A percentile compares a stretch with the other conserved stretches of the same genome.
These are phyloP conservation scores for Latrodectus geometricus DNA, from an alignment of 1,140 invertebrate genomes.

Conservation along the genomic window DNA sequence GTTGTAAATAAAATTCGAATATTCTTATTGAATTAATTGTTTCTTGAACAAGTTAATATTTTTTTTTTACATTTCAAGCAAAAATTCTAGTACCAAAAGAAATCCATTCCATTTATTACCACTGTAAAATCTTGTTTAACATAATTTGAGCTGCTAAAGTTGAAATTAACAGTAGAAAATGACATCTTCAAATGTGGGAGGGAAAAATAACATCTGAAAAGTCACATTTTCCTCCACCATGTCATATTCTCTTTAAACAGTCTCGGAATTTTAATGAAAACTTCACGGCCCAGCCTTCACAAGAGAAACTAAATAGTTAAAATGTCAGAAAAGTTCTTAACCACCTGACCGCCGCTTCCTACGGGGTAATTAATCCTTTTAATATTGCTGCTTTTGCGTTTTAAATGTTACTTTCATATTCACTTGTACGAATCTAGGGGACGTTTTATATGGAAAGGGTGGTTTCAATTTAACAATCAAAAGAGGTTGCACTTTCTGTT, in stretches of 20 bases:
- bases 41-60: too few species aligned
- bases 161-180: too few species aligned
- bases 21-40: too few species aligned
- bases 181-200: background rate
- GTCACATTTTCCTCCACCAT: background rate
- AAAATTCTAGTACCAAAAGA: too few species aligned
- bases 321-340: constrained; percentile 47
- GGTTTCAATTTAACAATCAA: background rate
- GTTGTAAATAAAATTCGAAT: too few species aligned
- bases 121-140: too few species aligned
- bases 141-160: too few species aligned
- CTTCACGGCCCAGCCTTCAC: constrained; percentile 11
- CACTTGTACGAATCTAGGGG: background rate
- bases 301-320: constrained; percentile 42
- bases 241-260: constrained; percentile 51
- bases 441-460: background rate
- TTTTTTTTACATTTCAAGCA: too few species aligned
- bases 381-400: constrained; percentile 44
- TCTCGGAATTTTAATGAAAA: constrained; percentile 60
- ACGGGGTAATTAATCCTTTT: constrained; percentile 52
- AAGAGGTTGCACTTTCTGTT: background rate
- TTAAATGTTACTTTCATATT: constrained; percentile 50
- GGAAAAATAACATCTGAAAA: background rate
- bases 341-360: constrained; percentile 37
- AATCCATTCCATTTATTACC: too few species aligned